phyloP scores from a whole-genome alignment of 2,113 vertebrate genomes.

The Rhinolophus ferrumequinum region DNA sequence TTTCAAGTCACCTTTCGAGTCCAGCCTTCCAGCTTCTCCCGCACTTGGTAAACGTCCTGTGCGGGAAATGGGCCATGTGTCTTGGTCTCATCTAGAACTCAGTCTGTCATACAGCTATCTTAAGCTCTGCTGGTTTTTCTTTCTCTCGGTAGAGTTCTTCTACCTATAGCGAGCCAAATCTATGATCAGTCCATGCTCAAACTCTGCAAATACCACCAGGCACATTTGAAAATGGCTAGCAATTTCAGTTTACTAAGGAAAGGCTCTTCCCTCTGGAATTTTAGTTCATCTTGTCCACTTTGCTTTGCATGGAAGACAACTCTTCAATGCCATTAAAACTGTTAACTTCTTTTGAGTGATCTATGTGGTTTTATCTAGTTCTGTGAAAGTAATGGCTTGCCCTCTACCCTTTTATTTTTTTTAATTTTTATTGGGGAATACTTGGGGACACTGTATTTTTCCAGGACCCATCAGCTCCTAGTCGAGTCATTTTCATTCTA shows the following conservation, averaged over 20 bases:
- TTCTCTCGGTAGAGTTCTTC: background rate
- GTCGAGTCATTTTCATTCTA: no score
- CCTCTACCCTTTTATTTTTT: background rate
- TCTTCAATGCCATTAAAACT: background rate
- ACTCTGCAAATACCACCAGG: background rate
- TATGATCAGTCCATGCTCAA: background rate
- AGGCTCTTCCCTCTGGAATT: background rate
- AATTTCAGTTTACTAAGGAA: background rate
- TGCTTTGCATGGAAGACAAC: background rate
- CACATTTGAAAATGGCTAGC: background rate
- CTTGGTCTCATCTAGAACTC: background rate
- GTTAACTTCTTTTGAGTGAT: background rate
- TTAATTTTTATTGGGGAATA: no score
- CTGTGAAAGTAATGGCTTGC: background rate
- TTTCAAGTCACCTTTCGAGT: background rate
- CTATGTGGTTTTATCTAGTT: background rate
- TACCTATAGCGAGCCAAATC: background rate
- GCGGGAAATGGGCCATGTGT: background rate
- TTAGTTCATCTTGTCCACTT: background rate
- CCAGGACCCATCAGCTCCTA: no score
- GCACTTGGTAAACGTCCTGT: background rate
- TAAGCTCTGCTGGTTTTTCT: background rate
- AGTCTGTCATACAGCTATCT: background rate
- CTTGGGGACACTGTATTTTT: no score
- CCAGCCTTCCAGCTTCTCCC: background rate